These are phyloP conservation scores for Hyperopisus bebe DNA, from an alignment of 2,113 vertebrate species.

Conservation along the genomic window DNA sequence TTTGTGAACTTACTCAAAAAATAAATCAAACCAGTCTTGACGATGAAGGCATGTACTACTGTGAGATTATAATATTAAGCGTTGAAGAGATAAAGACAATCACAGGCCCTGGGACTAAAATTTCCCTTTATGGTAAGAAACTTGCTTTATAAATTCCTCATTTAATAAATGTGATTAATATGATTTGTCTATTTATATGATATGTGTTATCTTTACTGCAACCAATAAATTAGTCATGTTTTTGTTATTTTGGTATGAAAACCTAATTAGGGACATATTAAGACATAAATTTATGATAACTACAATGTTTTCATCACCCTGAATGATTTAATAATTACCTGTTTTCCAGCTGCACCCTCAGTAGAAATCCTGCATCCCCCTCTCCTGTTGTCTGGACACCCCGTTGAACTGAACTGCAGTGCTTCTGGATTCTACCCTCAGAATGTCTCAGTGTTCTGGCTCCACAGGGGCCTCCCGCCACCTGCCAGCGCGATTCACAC, in stretches of 20 bases:
- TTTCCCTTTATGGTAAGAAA: conserved; percentile 14
- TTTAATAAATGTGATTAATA: neutral
- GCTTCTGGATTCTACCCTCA: conserved; percentile 10
- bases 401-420: neutral
- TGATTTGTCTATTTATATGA: neutral
- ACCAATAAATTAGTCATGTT: neutral
- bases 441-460: neutral
- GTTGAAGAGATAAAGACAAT: neutral
- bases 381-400: neutral
- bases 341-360: conserved; percentile 12
- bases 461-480: neutral
- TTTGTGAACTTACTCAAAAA: neutral
- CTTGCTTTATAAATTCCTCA: neutral
- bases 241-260: neutral
- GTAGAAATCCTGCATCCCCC: neutral
- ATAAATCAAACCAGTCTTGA: neutral
- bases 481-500: neutral
- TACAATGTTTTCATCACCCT: neutral
- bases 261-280: neutral
- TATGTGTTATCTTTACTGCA: neutral
- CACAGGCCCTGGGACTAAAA: neutral
- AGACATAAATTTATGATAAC: neutral
- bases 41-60: conserved; percentile 1
- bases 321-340: neutral
- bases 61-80: neutral